Percentiles rank a stretch among this genome's conserved stretches.
Conservation (phyloP, 2,888 invertebrate species). For the Ecdyonurus torrentis region DNA sequence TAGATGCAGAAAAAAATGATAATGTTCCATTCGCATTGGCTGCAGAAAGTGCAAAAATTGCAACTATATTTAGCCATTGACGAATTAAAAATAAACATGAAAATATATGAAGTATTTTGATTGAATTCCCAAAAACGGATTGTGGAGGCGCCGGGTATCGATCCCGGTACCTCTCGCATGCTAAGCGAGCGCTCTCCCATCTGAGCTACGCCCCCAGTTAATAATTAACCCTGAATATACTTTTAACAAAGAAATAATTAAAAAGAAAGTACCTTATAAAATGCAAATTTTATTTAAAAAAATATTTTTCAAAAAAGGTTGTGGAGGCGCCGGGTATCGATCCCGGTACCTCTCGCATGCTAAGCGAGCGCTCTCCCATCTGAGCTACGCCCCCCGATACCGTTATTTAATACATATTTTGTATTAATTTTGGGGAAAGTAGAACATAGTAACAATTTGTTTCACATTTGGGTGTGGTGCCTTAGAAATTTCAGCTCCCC, state of each 20-base stretch:
- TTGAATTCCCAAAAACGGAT: not conserved
- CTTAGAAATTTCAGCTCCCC: no score
- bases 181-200: constrained; percentile 18
- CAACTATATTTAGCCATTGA: no score
- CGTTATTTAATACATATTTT: not conserved
- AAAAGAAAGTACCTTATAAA: no score
- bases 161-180: constrained; percentile 17
- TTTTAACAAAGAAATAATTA: no score
- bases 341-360: constrained; percentile 17
- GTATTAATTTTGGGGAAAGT: not conserved
- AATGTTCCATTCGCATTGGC: no score
- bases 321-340: constrained; percentile 17
- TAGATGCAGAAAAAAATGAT: no score
- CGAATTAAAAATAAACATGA: no score
- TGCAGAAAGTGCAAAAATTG: no score
- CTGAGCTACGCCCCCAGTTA: constrained; percentile 14
- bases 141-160: constrained; percentile 16
- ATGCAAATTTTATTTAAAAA: no score
- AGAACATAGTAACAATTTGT: not conserved
- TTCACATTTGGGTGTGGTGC: no score
- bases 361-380: constrained; percentile 17
- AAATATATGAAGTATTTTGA: no score
- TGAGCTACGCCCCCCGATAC: constrained; percentile 14
- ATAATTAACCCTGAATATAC: not conserved
- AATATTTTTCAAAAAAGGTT: not conserved